Conservation (phyloP, 2,888 invertebrate genomes). For the Brachypalpus laphriformis region DNA sequence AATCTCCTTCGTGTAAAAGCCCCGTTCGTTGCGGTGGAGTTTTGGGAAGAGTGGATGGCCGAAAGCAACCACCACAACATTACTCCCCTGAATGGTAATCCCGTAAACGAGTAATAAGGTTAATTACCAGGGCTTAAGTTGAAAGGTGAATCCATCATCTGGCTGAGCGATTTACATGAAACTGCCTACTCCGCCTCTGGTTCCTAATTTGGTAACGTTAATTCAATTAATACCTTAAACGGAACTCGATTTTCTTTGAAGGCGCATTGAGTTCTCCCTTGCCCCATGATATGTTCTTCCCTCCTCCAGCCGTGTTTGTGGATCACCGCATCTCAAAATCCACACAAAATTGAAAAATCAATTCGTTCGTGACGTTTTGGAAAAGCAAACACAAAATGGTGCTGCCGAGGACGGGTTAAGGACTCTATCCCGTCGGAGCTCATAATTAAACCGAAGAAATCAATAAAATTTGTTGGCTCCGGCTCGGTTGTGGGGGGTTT, state of each 20-base stretch:
- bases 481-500: not conserved
- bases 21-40: not conserved
- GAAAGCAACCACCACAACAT: slow-evolving; percentile 37
- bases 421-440: slow-evolving; percentile 54
- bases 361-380: slow-evolving; percentile 72
- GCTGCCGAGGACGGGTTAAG: slow-evolving; percentile 41
- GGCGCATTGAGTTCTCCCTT: not conserved
- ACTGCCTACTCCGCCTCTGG: not conserved
- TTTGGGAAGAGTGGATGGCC: slow-evolving; percentile 6
- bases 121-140: slow-evolving; percentile 71
- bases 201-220: slow-evolving; percentile 64
- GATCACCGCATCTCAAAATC: not conserved
- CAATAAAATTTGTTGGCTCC: slow-evolving; percentile 55
- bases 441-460: slow-evolving; percentile 70
- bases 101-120: slow-evolving; percentile 69
- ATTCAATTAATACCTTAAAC: slow-evolving; percentile 52
- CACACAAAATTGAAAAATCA: slow-evolving; percentile 51
- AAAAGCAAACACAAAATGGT: slow-evolving; percentile 67
- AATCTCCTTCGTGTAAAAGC: not conserved
- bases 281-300: not conserved
- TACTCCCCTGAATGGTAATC: slow-evolving; percentile 42
- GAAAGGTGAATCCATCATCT: slow-evolving; percentile 70
- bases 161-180: slow-evolving; percentile 9
- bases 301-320: not conserved
- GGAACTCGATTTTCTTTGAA: not conserved